Percentiles rank a stretch among this genome's conserved stretches.
These are phyloP conservation scores for Coleophora deauratella DNA, from an alignment of 2,888 invertebrate genomes.

Conservation along the genomic window DNA sequence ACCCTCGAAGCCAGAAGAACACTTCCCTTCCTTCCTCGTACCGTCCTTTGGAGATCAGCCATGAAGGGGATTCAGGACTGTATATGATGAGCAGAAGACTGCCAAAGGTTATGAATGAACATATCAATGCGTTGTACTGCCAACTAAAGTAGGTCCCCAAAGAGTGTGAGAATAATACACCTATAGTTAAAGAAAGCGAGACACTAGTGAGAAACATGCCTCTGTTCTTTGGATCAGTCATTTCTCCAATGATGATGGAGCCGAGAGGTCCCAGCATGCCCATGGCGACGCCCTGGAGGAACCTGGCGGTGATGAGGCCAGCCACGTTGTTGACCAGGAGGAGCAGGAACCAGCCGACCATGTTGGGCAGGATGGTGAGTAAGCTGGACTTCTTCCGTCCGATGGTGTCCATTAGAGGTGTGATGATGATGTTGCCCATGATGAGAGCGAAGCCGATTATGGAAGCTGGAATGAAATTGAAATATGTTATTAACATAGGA, in stretches of 20 bases:
- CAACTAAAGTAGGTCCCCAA: slow-evolving; percentile 76
- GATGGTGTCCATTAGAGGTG: slow-evolving; percentile 66
- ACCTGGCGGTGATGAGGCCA: slow-evolving; percentile 64
- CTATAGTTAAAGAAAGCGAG: slow-evolving; percentile 74
- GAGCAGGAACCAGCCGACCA: slow-evolving; percentile 75
- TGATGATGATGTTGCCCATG: slow-evolving; percentile 73
- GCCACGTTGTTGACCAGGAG: slow-evolving; percentile 57
- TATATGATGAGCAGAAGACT: slow-evolving; percentile 68
- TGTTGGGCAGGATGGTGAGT: slow-evolving; percentile 65
- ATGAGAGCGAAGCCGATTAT: slow-evolving; percentile 76
- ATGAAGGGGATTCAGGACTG: slow-evolving; percentile 79
- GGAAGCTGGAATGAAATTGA: slow-evolving; percentile 64
- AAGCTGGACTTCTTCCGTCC: slow-evolving; percentile 74
- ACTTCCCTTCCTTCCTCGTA: slow-evolving; percentile 70
- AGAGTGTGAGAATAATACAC: slow-evolving; percentile 76
- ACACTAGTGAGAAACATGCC: slow-evolving; percentile 76
- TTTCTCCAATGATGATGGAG: slow-evolving; percentile 75
- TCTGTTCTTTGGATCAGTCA: slow-evolving; percentile 74
- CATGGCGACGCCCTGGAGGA: slow-evolving; percentile 68
- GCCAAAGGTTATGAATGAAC: slow-evolving; percentile 62
- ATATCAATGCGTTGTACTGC: slow-evolving; percentile 71
- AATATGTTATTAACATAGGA: no score
- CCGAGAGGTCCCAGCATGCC: slow-evolving; percentile 72
- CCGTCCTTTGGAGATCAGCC: slow-evolving; percentile 76
- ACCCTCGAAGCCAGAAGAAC: slow-evolving; percentile 74